Evolutionary conservation across 2,888 invertebrate genomes (phyloP), one percentile per base, ranked within the genome.

Genomic region (Lapara coniferarum): DNA sequence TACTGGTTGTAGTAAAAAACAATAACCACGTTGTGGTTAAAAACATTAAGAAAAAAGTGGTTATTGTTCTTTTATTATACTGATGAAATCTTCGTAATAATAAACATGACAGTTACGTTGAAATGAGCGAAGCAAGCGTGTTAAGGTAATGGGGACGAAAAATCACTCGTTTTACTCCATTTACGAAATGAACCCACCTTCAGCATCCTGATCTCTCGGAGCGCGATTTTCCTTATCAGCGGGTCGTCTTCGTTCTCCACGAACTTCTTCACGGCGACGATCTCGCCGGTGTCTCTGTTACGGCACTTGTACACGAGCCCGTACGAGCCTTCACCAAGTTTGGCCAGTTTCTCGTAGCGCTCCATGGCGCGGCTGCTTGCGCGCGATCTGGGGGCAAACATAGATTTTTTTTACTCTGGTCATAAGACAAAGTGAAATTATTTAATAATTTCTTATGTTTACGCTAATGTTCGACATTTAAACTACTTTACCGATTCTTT

Each of bases 241-340:
- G 98, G 98, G 91, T 99, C 99, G 85, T 99, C 98, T 88, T 99
- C 99, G 71, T 98, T 98, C 90, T 99, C 99, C 13, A 98, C 97
- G 88, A 99, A 99, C 90, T 99, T 98, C 92, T 99, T 99, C 73
- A 99, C 98, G 57, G 99, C 99, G 57, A 99, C 99, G 71, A 98
- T 95, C 85, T 98, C 97, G 19, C 99, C 98, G 1, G 97, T 98
- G 84, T 99, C 99, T 72, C 98, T 95, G 93, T 99, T 98, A 70
- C 98, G 96, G 89, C 99, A 99, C 89, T 99, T 99, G 94, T 98
- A 98, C 75, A 99, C 99, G 81, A 99, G 96, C 14, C 98, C 98
- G 91, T 98, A 98, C 80, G 98, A 98, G 69, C 98, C 99, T 94
- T 99, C 99, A 75, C 99, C 99, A 67, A 99, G 95, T 82, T 98